Evolutionary conservation across 2,113 vertebrate species (phyloP).

Genomic region (Okapia johnstoni): DNA sequence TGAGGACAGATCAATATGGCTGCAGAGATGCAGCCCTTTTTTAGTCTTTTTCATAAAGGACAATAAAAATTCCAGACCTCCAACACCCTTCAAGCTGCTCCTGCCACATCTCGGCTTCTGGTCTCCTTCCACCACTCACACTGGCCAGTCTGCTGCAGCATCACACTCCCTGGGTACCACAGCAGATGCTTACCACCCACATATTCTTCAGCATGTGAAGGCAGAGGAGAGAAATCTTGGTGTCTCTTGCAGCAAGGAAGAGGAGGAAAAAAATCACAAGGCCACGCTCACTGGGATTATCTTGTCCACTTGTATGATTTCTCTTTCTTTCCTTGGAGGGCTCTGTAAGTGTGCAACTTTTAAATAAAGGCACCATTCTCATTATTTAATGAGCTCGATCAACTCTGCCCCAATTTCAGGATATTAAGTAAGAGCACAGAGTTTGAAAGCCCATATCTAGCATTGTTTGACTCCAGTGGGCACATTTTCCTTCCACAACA

Average conservation of each 20-base stretch:
- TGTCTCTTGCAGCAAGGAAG: neutral
- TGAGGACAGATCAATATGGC: neutral
- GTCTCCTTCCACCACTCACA: neutral
- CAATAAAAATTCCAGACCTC: neutral
- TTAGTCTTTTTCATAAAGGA: constrained; percentile 18
- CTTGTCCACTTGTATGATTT: neutral
- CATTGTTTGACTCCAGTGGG: neutral
- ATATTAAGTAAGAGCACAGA: neutral
- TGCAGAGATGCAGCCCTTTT: neutral
- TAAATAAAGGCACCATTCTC: neutral
- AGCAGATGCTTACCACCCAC: neutral
- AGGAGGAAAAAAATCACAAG: neutral
- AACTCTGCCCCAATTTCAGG: neutral
- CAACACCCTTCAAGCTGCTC: neutral
- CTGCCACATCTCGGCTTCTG: neutral
- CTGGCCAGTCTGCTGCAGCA: neutral
- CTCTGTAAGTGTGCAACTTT: neutral
- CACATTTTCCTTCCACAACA: neutral
- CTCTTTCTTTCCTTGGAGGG: neutral
- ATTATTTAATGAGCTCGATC: neutral
- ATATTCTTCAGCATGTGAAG: neutral
- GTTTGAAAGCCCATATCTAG: neutral
- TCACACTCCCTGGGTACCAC: neutral
- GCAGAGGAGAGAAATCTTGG: neutral
- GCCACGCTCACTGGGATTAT: neutral